Evolutionary conservation across 2,797 vertebrate species (phyloP).

Genomic region (Catharus ustulatus): DNA sequence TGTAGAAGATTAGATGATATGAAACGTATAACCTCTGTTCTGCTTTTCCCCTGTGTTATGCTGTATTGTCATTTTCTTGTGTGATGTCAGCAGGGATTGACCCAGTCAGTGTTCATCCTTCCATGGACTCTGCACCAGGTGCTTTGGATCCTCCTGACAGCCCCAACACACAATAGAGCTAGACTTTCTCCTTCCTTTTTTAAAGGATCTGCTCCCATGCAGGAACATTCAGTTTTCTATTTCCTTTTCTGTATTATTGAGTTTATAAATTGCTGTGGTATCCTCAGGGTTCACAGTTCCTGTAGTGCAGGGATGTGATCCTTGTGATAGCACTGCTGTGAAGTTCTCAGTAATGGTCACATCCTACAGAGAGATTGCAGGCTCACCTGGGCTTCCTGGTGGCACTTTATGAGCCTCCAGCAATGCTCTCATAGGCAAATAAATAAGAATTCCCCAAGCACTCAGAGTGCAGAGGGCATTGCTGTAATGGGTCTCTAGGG

Average conservation of each 20-base stretch:
- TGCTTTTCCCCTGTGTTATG: neutral
- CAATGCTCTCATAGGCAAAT: neutral
- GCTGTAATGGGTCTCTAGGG: slow-evolving; percentile 22
- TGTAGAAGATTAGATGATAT: neutral
- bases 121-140: neutral
- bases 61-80: neutral
- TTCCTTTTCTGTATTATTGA: neutral
- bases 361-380: neutral
- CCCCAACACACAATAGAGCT: neutral
- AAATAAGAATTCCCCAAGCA: slow-evolving; percentile 26
- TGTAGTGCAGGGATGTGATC: neutral
- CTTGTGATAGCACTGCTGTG: neutral
- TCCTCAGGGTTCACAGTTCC: neutral
- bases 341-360: neutral
- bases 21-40: neutral
- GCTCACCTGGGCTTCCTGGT: neutral
- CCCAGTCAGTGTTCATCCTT: neutral
- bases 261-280: neutral
- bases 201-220: neutral
- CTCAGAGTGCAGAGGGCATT: slow-evolving; percentile 1
- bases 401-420: neutral
- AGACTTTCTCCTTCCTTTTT: neutral
- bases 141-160: neutral
- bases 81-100: neutral
- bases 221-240: neutral